phyloP scores from a whole-genome alignment of 2,113 vertebrate genomes.

The Dasypus novemcinctus region DNA sequence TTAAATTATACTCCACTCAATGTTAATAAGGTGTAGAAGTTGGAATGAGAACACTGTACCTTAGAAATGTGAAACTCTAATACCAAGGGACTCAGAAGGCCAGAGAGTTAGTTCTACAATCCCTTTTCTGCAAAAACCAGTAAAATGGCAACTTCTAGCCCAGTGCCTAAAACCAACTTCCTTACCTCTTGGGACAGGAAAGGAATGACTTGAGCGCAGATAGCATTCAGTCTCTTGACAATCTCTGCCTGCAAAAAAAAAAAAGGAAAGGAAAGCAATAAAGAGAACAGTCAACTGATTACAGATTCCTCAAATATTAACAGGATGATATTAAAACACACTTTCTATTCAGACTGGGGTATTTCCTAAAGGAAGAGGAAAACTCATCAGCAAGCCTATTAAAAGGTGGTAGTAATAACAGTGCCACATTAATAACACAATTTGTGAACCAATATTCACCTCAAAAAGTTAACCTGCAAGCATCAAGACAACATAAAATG shows the following conservation, averaged over 20 bases:
- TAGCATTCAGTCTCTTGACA: slow-evolving; percentile 97
- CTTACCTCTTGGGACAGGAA: slow-evolving; percentile 98
- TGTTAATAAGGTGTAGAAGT: slow-evolving; percentile 61
- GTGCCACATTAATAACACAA: slow-evolving; percentile 55
- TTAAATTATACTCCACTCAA: slow-evolving; percentile 54
- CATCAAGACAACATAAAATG: slow-evolving; percentile 53
- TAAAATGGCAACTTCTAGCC: slow-evolving; percentile 40
- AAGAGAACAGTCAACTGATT: slow-evolving; percentile 72
- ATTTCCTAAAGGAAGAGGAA: slow-evolving; percentile 47
- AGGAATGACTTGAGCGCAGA: slow-evolving; percentile 98
- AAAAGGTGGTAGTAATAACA: slow-evolving; percentile 55
- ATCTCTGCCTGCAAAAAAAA: slow-evolving; percentile 93
- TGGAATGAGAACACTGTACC: slow-evolving; percentile 51
- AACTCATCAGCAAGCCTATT: slow-evolving; percentile 52
- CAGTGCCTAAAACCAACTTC: slow-evolving; percentile 63
- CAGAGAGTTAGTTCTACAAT: slow-evolving; percentile 34
- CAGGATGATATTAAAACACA: slow-evolving; percentile 58
- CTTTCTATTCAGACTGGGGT: slow-evolving; percentile 49
- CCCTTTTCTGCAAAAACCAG: slow-evolving; percentile 55
- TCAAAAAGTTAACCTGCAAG: slow-evolving; percentile 66
- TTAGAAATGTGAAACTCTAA: slow-evolving; percentile 68
- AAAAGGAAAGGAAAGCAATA: slow-evolving; percentile 65
- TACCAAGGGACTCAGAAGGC: slow-evolving; percentile 59
- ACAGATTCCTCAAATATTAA: slow-evolving; percentile 65
- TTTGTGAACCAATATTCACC: slow-evolving; percentile 66